A percentile compares a stretch with the other conserved stretches of the same genome.
Evolutionary conservation across 2,113 vertebrate genomes (phyloP).

Genomic region (Sigmodon hispidus): DNA sequence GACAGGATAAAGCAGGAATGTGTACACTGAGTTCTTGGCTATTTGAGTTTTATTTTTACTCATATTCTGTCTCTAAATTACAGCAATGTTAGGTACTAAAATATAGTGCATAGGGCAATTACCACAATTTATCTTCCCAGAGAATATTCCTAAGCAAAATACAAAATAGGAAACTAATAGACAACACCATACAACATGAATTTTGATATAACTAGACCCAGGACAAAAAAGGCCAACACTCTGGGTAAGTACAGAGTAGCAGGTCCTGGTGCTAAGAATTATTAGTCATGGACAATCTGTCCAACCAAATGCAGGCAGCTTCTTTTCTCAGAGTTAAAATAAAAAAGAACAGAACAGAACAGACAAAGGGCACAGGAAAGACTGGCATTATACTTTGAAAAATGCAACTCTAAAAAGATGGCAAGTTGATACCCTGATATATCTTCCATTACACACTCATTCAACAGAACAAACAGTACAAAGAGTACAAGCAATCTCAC

Average conservation of each 20-base stretch:
- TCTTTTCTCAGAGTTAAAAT: conserved; percentile 68
- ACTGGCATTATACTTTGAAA: conserved; percentile 66
- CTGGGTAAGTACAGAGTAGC: conserved; percentile 62
- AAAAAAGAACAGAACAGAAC: conserved; percentile 54
- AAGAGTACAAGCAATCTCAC: conserved; percentile 24
- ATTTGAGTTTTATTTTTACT: conserved; percentile 61
- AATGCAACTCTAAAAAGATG: conserved; percentile 78
- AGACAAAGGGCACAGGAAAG: conserved; percentile 78
- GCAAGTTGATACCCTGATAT: conserved; percentile 76
- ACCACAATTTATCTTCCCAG: not conserved
- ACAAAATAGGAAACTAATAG: conserved; percentile 63
- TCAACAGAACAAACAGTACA: conserved; percentile 55
- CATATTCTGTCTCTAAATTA: conserved; percentile 7
- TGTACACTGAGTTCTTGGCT: not conserved
- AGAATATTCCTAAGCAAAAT: conserved; percentile 44
- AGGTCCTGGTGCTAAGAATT: conserved; percentile 68
- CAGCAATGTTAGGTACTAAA: not conserved
- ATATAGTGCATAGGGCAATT: conserved; percentile 59
- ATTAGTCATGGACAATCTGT: conserved; percentile 77
- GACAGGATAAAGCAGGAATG: not conserved
- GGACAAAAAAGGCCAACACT: conserved; percentile 55
- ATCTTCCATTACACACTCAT: conserved; percentile 45
- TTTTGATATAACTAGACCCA: conserved; percentile 19
- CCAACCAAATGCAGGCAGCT: conserved; percentile 77
- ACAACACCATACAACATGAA: conserved; percentile 13